Base-by-base conservation (phyloP, 2,113 vertebrate genomes). In the Ascaphus truei region DNA sequence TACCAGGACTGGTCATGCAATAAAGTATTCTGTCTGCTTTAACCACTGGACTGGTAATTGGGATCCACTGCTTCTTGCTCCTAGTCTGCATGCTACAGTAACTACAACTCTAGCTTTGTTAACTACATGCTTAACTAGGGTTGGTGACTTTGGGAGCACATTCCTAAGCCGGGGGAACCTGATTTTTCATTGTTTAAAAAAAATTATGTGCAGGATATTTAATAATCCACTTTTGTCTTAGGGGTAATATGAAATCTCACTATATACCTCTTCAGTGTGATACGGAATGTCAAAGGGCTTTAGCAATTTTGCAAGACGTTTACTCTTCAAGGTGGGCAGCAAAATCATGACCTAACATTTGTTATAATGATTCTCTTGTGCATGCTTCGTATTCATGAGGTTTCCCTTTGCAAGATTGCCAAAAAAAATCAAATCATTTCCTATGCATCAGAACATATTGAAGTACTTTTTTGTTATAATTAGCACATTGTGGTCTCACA, bases 291-390 rank as follows among this genome's bases (percentile, higher is more conserved):
- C 63, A 66, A 55, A 66, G 63, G 23, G 26, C 36, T 29, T 13
- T 39, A 10, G 36, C 50, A 66, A 5, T 45, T 45, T 45, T 2
- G 20, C 41, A 45, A 45, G 41, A 20, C 39, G 16, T 20, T 43
- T 13, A 41, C 31, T 53, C 63, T 41, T 51, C 63, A 66, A 66
- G 48, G 50, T 43, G 34, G 63, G 25, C 50, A 16, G 15, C 26
- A 52, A 55, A 55, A 66, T 22, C 18, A 55, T 66, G 63, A 66
- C 51, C 63, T 66, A 51, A n/a, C n/a, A n/a, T n/a, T n/a, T n/a
- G n/a, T n/a, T n/a, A n/a, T n/a, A n/a, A 66, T 66, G 50, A 36
- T 66, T 52, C 34, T 56, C 45, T 15, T 34, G 16, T 7, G 41
- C 13, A 1, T 20, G 20, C 20, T 18, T 45, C 16, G 9, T 4